Evolutionary conservation across 2,888 invertebrate genomes (phyloP), one percentile per base, ranked within the genome.

Genomic region (Parnassius mnemosyne): DNA sequence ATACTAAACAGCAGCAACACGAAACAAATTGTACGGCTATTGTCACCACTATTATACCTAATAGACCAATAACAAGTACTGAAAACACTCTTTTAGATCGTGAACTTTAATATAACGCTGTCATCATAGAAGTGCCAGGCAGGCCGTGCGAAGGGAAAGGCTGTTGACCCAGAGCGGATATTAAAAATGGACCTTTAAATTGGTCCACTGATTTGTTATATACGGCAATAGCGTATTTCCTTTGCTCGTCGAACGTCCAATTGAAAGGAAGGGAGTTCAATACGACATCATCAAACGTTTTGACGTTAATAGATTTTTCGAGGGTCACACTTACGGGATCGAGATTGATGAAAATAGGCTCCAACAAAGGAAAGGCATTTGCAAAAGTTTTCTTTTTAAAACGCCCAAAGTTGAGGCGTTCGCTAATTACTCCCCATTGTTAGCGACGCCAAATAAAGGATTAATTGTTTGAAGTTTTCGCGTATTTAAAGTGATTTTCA

Each of bases 21-120:
- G 83, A 84, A 84, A 86, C 87, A 87, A 87, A 89, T 88, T 87
- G 87, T 88, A 84, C 88, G 84, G 82, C 80, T 85, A 89, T 90
- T 89, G 89, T 89, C 83, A 82, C 79, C 79, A 80, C 84, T 77
- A 87, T 89, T 89, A 89, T 77, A 81, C 76, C 74, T 89, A 89
- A 89, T 88, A 82, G 86, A 79, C 80, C 83, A 87, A 87, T 85
- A 80, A 85, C 83, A 80, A 85, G 84, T 87, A 89, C 87, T 89
- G 89, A 85, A 86, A 89, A 83, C 80, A 85, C 77, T 83, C 80
- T 82, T 84, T 83, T 81, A 83, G 81, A 73, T 66, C 68, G 72
- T 65, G 72, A 81, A 80, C 83, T 80, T 83, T 88, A 78, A 83
- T 83, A 81, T 81, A 79, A 76, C 76, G 76, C 76, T 72, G 75